Percentiles rank a stretch among this genome's conserved stretches.
These are phyloP conservation scores for Himalopsyche tibetana DNA, from an alignment of 2,888 invertebrate species.

Conservation along the genomic window DNA sequence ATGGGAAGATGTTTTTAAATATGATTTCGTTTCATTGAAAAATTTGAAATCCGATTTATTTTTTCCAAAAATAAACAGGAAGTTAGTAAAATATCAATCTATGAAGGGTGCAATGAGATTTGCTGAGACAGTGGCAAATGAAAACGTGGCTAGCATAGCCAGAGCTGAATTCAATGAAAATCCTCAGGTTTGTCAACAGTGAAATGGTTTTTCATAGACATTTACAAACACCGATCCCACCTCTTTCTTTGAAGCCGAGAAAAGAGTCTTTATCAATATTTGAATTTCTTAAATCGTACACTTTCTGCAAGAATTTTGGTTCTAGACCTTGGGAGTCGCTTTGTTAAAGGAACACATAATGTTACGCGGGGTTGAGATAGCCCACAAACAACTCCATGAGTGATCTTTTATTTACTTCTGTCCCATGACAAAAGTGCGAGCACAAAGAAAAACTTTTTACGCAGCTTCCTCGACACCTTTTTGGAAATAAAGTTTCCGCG, in stretches of 20 bases:
- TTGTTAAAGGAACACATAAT: constrained; percentile 53
- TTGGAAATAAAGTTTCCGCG: constrained; percentile 21
- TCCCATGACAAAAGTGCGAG: constrained; percentile 45
- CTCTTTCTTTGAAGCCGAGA: constrained; percentile 29
- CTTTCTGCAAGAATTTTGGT: neutral
- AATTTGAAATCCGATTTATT: too few species aligned
- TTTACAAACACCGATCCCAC: neutral
- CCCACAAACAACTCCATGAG: constrained; percentile 49
- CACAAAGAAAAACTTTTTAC: constrained; percentile 40
- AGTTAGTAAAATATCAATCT: neutral
- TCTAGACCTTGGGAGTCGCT: constrained; percentile 31
- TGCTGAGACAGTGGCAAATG: neutral
- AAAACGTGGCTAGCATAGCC: neutral
- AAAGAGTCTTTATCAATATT: constrained; percentile 54
- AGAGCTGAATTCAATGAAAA: neutral
- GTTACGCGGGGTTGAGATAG: constrained; percentile 26
- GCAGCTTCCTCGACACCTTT: constrained; percentile 37
- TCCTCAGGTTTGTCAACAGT: constrained; percentile 2
- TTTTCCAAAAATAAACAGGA: neutral
- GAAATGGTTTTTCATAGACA: neutral
- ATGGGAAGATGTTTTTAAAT: too few species aligned
- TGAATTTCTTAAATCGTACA: constrained; percentile 51
- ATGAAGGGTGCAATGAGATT: neutral
- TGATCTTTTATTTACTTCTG: constrained; percentile 51
- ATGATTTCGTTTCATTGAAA: too few species aligned